A percentile compares a stretch with the other conserved stretches of the same genome.
These are phyloP conservation scores for Zosterops hypoxanthus DNA, from an alignment of 2,113 vertebrate species.

Conservation along the genomic window DNA sequence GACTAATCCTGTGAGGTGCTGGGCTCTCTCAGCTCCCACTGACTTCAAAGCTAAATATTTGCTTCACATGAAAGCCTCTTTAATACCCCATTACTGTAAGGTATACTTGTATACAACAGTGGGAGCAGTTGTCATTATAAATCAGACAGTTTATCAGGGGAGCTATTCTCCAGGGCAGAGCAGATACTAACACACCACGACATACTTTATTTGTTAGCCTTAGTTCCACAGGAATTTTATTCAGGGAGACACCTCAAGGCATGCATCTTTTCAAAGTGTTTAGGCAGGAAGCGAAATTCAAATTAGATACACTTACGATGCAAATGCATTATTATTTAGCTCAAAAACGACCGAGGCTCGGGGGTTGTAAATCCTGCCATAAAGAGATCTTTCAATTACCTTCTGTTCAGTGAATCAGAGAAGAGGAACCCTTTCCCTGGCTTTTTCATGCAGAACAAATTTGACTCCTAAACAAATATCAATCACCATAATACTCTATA, in stretches of 20 bases:
- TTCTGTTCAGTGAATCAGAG: slow-evolving; percentile 64
- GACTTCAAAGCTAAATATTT: slow-evolving; percentile 70
- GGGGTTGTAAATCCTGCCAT: slow-evolving; percentile 57
- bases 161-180: slow-evolving; percentile 49
- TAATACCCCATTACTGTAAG: slow-evolving; percentile 72
- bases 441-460: slow-evolving; percentile 71
- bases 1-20: slow-evolving; percentile 59
- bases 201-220: slow-evolving; percentile 65
- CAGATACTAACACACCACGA: slow-evolving; percentile 60
- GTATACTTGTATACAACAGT: slow-evolving; percentile 70
- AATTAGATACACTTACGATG: slow-evolving; percentile 68
- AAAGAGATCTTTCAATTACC: slow-evolving; percentile 60
- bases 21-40: slow-evolving; percentile 23
- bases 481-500: slow-evolving; percentile 68
- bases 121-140: slow-evolving; percentile 64
- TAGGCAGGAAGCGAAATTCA: slow-evolving; percentile 71
- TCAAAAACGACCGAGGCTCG: slow-evolving; percentile 48
- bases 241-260: slow-evolving; percentile 62
- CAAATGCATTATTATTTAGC: slow-evolving; percentile 65
- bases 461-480: slow-evolving; percentile 69
- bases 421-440: slow-evolving; percentile 48
- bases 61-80: slow-evolving; percentile 71
- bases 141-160: slow-evolving; percentile 50
- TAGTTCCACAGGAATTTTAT: slow-evolving; percentile 56
- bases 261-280: slow-evolving; percentile 64